These are phyloP conservation scores for Lathamus discolor DNA, from an alignment of 2,113 vertebrate species.

Conservation along the genomic window DNA sequence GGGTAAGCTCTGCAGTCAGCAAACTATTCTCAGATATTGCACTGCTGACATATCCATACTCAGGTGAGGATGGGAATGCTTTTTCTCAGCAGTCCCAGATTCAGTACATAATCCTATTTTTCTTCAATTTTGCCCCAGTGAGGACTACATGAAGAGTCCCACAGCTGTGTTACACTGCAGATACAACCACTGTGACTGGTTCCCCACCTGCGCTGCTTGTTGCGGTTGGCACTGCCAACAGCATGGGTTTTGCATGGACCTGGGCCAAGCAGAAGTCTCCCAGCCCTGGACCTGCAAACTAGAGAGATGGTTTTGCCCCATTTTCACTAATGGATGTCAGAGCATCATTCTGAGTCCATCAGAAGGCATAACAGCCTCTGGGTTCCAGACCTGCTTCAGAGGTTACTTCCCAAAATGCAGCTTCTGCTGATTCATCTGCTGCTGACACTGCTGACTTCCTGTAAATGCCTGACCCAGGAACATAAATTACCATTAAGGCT, in stretches of 20 bases:
- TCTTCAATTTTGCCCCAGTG: neutral
- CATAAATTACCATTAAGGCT: constrained; percentile 35
- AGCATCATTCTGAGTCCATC: neutral
- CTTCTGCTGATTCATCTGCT: constrained; percentile 57
- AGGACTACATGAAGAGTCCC: neutral
- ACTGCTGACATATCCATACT: neutral
- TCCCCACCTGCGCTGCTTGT: accelerated
- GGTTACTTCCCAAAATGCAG: constrained; percentile 15
- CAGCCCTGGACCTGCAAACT: neutral
- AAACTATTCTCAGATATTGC: neutral
- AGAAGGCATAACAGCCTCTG: neutral
- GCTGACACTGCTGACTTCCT: constrained; percentile 25
- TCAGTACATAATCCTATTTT: neutral
- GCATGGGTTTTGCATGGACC: neutral
- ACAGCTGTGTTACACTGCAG: neutral
- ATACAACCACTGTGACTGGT: neutral
- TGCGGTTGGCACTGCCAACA: neutral
- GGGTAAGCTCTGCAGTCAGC: neutral
- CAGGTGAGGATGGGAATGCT: neutral
- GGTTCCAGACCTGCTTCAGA: neutral
- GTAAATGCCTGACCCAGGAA: constrained; percentile 23
- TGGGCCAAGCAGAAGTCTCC: neutral
- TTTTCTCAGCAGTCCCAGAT: neutral
- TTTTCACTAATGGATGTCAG: neutral
- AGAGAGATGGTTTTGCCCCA: neutral